A percentile compares a stretch with the other conserved stretches of the same genome.
Evolutionary conservation across 1,140 invertebrate genomes (phyloP).

Genomic region (Rhynchophorus ferrugineus): DNA sequence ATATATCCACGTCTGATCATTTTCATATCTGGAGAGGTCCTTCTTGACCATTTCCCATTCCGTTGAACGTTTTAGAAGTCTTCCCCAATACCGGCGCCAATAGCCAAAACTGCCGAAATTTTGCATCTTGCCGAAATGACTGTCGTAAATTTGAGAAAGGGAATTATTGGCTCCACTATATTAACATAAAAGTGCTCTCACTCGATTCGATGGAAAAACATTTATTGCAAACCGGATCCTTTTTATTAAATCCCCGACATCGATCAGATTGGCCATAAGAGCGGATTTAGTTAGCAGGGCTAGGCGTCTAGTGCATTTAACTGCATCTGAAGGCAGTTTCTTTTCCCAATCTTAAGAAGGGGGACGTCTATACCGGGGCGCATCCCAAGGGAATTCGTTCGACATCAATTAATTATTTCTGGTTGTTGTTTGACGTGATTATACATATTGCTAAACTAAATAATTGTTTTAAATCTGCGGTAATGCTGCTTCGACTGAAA

Average conservation of each 20-base stretch:
- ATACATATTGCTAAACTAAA: too few species aligned
- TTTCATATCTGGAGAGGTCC: too few species aligned
- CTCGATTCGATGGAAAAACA: constrained; percentile 27
- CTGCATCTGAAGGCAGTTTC: constrained; percentile 20
- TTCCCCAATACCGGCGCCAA: neutral
- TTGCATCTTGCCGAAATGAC: constrained; percentile 17
- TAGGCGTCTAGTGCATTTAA: constrained; percentile 33
- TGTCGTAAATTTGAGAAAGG: constrained; percentile 15
- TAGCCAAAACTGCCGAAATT: neutral
- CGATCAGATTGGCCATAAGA: constrained; percentile 32
- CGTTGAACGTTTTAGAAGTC: neutral
- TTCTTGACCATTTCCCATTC: too few species aligned
- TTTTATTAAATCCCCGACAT: constrained; percentile 37
- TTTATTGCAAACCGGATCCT: constrained; percentile 31
- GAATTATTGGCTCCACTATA: constrained; percentile 23
- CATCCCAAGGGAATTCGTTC: too few species aligned
- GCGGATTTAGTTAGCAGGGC: constrained; percentile 29
- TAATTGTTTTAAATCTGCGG: too few species aligned
- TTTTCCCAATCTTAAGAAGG: too few species aligned
- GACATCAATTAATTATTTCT: too few species aligned
- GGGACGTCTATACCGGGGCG: constrained; percentile 14
- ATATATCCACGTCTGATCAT: too few species aligned
- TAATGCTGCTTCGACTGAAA: too few species aligned
- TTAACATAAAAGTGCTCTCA: constrained; percentile 25
- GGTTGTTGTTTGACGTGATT: too few species aligned